Evolutionary conservation across 2,797 vertebrate species (phyloP), one percentile per base, ranked within the genome.

Genomic region (Catamblyrhynchus diadema): DNA sequence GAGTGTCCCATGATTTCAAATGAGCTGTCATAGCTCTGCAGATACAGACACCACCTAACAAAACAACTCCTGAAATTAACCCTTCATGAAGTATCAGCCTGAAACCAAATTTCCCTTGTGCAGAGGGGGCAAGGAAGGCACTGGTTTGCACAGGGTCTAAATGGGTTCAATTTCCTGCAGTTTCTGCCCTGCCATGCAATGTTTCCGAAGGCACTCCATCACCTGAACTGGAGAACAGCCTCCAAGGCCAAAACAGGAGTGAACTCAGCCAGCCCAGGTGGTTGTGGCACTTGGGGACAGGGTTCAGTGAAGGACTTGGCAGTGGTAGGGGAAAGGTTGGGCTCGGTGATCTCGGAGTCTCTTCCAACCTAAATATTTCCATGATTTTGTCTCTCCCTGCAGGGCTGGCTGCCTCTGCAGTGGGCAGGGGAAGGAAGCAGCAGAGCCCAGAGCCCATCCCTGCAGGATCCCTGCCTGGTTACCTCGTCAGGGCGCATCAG

Each of bases 401-500:
- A 37, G 6, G 2, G 20, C 51, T 30, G 22, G 54, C 48, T 47
- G 16, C 32, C 27, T 45, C 23, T 73, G 18, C 9, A n/a, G 17
- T 2, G 25, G 7, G 4, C 32, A 90, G 54, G 35, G 30, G 47
- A 44, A 61, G 11, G 69, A n/a, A 39, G 9, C 35, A 12, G 12
- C 18, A 30, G 19, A 77, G 45, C 35, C 56, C 72, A 9, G 0
- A 2, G 16, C 54, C 30, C 47, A 25, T 73, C 37, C 69, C 33
- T 44, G 41, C 19, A 19, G 10, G 22, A 39, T 28, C 14, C 13
- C n/a, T 11, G 15, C 56, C 66, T 5, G 0, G 53, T 97, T 97
- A 99, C 99, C 98, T 99, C 97, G 1, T 98, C 97, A 14, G 90
- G 90, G 15, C 94, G 86, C 10, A 95, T 85, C 11, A 97, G 94